phyloP scores from a whole-genome alignment of 2,888 invertebrate species.

The Pycnomerus fuliginosus region DNA sequence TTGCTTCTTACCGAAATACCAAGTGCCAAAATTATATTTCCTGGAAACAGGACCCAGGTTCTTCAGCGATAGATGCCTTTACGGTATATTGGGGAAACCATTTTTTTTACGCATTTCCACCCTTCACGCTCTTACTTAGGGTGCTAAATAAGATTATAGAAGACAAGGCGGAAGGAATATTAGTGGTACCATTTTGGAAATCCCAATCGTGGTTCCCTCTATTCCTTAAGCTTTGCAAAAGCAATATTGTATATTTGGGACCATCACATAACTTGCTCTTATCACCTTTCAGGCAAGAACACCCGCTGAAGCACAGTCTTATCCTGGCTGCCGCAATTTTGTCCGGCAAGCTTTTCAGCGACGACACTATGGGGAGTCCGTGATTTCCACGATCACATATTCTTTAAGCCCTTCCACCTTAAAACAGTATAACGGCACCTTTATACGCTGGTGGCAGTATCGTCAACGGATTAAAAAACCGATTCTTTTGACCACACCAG shows the following conservation, averaged over 20 bases:
- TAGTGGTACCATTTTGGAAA: slow-evolving; percentile 23
- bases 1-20: slow-evolving; percentile 5
- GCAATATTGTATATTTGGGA: slow-evolving; percentile 2
- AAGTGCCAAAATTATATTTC: slow-evolving; percentile 4
- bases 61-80: slow-evolving; percentile 21
- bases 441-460: slow-evolving; percentile 1
- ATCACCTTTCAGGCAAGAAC: slow-evolving; percentile 12
- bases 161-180: slow-evolving; percentile 20
- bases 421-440: slow-evolving; percentile 1
- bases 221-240: slow-evolving; percentile 6
- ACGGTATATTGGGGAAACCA: slow-evolving; percentile 19
- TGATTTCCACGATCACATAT: not conserved
- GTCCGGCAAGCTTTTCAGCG: slow-evolving; percentile 1
- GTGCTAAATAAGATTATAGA: slow-evolving; percentile 20
- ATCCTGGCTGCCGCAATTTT: slow-evolving; percentile 16
- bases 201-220: slow-evolving; percentile 26
- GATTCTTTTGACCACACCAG: not conserved
- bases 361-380: too few relatives aligned
- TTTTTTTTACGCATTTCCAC: slow-evolving; percentile 24
- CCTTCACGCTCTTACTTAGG: slow-evolving; percentile 20
- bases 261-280: slow-evolving; percentile 4
- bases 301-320: slow-evolving; percentile 10
- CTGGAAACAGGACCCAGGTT: slow-evolving; percentile 12
- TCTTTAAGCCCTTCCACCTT: not conserved
- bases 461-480: not conserved